Conservation (phyloP, 2,888 invertebrate genomes). For the Byasa hedistus region DNA sequence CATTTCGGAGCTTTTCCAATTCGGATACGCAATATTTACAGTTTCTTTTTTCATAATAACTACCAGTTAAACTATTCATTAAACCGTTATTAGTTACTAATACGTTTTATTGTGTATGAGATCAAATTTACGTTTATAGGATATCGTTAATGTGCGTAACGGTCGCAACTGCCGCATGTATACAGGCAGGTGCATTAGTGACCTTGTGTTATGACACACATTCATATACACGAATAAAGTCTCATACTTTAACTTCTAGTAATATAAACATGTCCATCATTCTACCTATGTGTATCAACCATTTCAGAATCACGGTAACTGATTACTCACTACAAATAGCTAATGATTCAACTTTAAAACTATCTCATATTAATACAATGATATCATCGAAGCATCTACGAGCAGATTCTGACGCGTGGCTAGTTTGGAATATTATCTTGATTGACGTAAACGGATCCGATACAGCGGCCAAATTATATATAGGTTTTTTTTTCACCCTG, state of each 20-base stretch:
- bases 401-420: constrained; percentile 39
- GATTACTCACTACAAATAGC: constrained; percentile 9
- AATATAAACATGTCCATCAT: background rate
- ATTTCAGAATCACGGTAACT: background rate
- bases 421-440: constrained; percentile 53
- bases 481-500: constrained; percentile 39
- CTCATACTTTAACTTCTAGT: too few relatives aligned
- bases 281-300: background rate
- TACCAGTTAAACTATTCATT: background rate
- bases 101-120: too few relatives aligned
- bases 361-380: constrained; percentile 55
- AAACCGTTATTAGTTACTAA: background rate
- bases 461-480: constrained; percentile 50
- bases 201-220: constrained; percentile 73
- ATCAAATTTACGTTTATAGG: too few relatives aligned
- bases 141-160: constrained; percentile 44
- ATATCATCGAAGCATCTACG: constrained; percentile 50
- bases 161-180: constrained; percentile 52
- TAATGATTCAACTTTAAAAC: constrained; percentile 32
- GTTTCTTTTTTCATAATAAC: background rate
- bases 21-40: constrained; percentile 29
- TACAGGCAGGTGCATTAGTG: constrained; percentile 62
- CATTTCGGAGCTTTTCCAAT: constrained; percentile 41
- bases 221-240: constrained; percentile 29
- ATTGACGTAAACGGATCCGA: constrained; percentile 62